These are phyloP conservation scores for Poecile atricapillus DNA, from an alignment of 2,113 vertebrate species.

Conservation along the genomic window DNA sequence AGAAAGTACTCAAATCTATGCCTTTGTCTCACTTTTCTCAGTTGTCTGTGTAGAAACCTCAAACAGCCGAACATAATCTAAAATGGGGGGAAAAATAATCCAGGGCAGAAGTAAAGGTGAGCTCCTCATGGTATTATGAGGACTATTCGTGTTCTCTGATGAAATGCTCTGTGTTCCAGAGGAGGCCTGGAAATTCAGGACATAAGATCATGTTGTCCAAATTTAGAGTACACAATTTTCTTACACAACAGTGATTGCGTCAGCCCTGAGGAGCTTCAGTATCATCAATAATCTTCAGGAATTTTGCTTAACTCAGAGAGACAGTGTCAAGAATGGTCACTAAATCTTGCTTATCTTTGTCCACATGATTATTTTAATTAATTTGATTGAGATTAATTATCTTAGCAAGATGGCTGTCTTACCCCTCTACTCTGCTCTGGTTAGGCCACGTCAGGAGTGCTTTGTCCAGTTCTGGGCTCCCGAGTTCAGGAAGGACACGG, in stretches of 20 bases:
- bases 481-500: neutral
- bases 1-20: neutral
- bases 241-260: neutral
- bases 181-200: neutral
- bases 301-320: conserved; percentile 8
- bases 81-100: neutral
- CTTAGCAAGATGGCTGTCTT: neutral
- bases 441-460: neutral
- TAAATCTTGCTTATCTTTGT: conserved; percentile 40
- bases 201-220: neutral
- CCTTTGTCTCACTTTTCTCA: neutral
- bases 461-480: neutral
- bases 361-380: conserved; percentile 41
- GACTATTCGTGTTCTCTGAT: neutral
- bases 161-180: neutral
- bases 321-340: conserved; percentile 37
- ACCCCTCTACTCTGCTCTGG: neutral
- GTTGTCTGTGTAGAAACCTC: neutral
- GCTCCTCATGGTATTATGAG: neutral
- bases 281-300: conserved; percentile 32
- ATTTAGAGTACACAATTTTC: neutral
- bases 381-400: conserved; percentile 47
- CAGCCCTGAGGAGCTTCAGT: neutral
- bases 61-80: neutral
- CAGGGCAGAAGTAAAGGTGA: neutral